Conservation (phyloP, 2,888 invertebrate species). For the Apocheima hispidaria region DNA sequence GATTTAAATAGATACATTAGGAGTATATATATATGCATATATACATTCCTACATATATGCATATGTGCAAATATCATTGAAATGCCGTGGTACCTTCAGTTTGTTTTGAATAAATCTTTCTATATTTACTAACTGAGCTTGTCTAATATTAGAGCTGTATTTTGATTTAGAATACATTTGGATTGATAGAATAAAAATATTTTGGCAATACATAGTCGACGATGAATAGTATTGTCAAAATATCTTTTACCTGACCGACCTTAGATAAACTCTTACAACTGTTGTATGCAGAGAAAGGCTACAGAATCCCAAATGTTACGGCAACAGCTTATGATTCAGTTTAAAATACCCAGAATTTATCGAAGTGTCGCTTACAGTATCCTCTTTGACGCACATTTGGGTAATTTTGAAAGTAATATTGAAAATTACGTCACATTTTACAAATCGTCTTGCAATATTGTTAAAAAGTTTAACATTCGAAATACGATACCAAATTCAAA, state of each 20-base stretch:
- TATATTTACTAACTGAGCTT: conserved; percentile 73
- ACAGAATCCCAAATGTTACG: conserved; percentile 5
- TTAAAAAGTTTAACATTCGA: too few relatives aligned
- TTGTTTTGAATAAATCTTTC: conserved; percentile 67
- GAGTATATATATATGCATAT: conserved; percentile 52
- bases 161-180: conserved; percentile 64
- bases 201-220: conserved; percentile 53
- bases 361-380: not conserved
- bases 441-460: not conserved
- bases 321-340: conserved; percentile 15
- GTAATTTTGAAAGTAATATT: conserved; percentile 1
- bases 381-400: conserved; percentile 25
- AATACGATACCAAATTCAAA: too few relatives aligned
- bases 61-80: conserved; percentile 53
- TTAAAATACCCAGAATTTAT: conserved; percentile 12
- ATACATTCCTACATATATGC: conserved; percentile 50
- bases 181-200: conserved; percentile 67
- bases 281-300: conserved; percentile 18
- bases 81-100: conserved; percentile 58
- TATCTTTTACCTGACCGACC: conserved; percentile 9
- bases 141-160: conserved; percentile 68
- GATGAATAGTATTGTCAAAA: conserved; percentile 20
- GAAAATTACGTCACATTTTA: not conserved
- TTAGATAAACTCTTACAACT: conserved; percentile 25
- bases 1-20: conserved; percentile 30